Percentiles rank a stretch among this genome's conserved stretches.
These are phyloP conservation scores for Amphipoea lucens DNA, from an alignment of 2,888 invertebrate species.

Conservation along the genomic window DNA sequence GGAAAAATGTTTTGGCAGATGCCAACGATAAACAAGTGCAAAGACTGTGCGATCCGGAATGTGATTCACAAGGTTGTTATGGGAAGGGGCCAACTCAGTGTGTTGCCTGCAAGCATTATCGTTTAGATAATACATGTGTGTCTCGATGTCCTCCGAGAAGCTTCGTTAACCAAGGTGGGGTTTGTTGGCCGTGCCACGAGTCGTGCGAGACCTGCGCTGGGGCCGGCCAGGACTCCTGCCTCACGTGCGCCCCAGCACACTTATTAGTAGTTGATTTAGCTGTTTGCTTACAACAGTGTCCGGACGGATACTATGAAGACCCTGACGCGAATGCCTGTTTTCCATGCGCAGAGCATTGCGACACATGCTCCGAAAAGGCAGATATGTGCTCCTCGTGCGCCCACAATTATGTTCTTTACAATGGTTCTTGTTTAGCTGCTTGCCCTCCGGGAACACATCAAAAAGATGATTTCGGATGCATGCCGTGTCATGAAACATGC, in stretches of 20 bases:
- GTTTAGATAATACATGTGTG: constrained; percentile 96
- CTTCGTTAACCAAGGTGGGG: constrained; percentile 94
- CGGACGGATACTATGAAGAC: constrained; percentile 96
- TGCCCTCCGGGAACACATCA: constrained; percentile 96
- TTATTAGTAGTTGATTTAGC: constrained; percentile 95
- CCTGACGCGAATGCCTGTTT: constrained; percentile 94
- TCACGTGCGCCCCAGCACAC: constrained; percentile 95
- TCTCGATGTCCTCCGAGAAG: constrained; percentile 95
- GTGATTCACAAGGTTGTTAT: constrained; percentile 94
- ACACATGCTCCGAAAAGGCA: constrained; percentile 95
- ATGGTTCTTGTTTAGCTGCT: constrained; percentile 95
- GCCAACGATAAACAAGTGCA: constrained; percentile 91
- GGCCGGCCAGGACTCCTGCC: constrained; percentile 95
- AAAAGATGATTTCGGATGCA: constrained; percentile 96
- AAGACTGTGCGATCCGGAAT: constrained; percentile 95
- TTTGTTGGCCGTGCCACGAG: constrained; percentile 96
- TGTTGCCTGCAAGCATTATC: constrained; percentile 95
- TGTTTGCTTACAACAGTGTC: constrained; percentile 96
- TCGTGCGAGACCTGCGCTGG: constrained; percentile 97
- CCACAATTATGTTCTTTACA: constrained; percentile 95
- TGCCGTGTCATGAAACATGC: constrained; percentile 94
- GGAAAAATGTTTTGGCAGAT: constrained; percentile 91
- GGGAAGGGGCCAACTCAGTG: constrained; percentile 96
- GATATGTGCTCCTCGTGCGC: constrained; percentile 96
- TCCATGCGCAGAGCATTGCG: constrained; percentile 96